Conservation (phyloP, 53 echinoderm and acorn worm species). For the Pentamera pediparva region DNA sequence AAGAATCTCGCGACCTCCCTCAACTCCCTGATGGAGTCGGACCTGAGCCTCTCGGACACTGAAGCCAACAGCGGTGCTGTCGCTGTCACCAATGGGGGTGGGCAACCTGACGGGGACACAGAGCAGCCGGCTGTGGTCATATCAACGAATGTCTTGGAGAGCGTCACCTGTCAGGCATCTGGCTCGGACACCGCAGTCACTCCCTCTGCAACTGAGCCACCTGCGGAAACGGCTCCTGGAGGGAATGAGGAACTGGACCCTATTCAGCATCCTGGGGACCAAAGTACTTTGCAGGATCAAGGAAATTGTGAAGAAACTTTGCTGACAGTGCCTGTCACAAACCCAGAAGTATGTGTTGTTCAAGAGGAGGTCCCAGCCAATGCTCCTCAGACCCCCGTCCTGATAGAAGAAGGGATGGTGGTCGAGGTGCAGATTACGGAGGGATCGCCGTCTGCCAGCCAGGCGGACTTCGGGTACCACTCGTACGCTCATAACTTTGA, state of each 20-base stretch:
- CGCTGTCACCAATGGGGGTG: neutral
- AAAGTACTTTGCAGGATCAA: too few relatives aligned
- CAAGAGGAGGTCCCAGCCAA: neutral
- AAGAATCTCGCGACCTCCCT: slow-evolving; percentile 27
- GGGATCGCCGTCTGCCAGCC: slow-evolving; percentile 50
- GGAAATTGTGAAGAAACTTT: too few relatives aligned
- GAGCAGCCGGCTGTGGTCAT: slow-evolving; percentile 19
- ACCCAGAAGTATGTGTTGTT: neutral
- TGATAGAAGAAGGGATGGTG: slow-evolving; percentile 92
- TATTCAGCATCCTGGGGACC: too few relatives aligned
- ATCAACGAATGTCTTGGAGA: neutral
- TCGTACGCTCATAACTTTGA: slow-evolving; percentile 99
- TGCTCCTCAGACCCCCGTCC: slow-evolving; percentile 43
- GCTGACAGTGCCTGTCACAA: neutral
- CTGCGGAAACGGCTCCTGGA: neutral
- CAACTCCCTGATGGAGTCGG: slow-evolving; percentile 23
- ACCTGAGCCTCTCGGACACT: slow-evolving; percentile 21
- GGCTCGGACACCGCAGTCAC: neutral
- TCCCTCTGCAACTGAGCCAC: neutral
- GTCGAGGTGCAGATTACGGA: slow-evolving; percentile 86
- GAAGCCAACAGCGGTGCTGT: neutral
- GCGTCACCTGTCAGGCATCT: neutral
- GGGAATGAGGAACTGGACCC: neutral
- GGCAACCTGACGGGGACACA: slow-evolving; percentile 9
- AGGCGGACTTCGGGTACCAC: slow-evolving; percentile 72